These are phyloP conservation scores for Temnothorax curvispinosus DNA, from an alignment of 1,140 invertebrate genomes.

Conservation along the genomic window DNA sequence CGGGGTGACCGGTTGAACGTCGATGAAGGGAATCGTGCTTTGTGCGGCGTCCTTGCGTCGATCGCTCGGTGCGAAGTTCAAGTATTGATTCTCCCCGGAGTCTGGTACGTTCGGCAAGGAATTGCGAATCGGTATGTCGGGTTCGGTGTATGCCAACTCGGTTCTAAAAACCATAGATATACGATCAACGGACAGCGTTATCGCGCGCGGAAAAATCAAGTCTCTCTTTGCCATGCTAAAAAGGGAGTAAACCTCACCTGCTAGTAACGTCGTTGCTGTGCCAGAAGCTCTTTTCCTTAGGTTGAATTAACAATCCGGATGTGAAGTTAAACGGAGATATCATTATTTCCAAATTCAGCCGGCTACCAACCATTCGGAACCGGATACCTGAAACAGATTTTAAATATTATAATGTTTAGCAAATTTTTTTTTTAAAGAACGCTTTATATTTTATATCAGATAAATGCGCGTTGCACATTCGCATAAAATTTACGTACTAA, in stretches of 20 bases:
- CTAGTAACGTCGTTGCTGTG: constrained; percentile 92
- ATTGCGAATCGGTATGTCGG: constrained; percentile 90
- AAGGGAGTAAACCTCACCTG: constrained; percentile 42
- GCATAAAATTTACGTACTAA: constrained; percentile 15
- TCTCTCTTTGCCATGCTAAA: neutral
- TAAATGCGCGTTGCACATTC: neutral
- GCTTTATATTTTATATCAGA: neutral
- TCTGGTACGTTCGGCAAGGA: constrained; percentile 87
- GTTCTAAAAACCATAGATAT: constrained; percentile 81
- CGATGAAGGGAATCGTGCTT: constrained; percentile 94
- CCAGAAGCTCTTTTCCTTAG: constrained; percentile 89
- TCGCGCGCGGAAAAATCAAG: neutral
- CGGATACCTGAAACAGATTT: constrained; percentile 86
- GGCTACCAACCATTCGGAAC: constrained; percentile 91
- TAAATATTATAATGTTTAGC: neutral
- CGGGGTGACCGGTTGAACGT: constrained; percentile 90
- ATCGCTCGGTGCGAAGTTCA: constrained; percentile 91
- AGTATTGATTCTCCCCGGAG: constrained; percentile 90
- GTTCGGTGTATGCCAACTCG: constrained; percentile 87
- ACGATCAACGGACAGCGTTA: neutral
- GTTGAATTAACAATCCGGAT: constrained; percentile 88
- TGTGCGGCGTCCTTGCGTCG: constrained; percentile 93
- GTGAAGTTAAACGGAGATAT: constrained; percentile 92
- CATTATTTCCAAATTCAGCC: constrained; percentile 93
- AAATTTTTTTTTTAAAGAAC: neutral